Conservation (phyloP, 2,888 invertebrate genomes). For the Eurytoma adleriae region DNA sequence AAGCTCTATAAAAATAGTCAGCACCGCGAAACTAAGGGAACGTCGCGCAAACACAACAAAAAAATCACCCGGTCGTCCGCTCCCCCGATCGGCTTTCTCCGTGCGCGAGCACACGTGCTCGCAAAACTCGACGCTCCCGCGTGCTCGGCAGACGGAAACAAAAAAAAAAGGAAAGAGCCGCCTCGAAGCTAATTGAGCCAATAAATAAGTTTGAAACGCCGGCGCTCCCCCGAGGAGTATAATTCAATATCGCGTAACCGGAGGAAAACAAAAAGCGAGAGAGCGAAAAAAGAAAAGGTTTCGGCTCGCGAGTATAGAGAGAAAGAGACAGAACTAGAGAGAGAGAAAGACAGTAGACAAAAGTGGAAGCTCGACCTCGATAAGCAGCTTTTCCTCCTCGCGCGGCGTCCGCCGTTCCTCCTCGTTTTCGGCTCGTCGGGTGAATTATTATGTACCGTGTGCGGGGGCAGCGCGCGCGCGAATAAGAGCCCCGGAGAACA, state of each 20-base stretch:
- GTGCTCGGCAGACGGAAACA: not conserved
- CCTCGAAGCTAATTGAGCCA: slow-evolving; percentile 7
- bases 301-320: not conserved
- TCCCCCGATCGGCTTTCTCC: not conserved
- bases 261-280: not conserved
- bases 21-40: not conserved
- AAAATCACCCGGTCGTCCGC: not conserved
- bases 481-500: not conserved
- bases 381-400: slow-evolving; percentile 24
- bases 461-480: not conserved
- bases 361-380: slow-evolving; percentile 25
- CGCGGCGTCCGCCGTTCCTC: not conserved
- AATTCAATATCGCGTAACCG: slow-evolving; percentile 27
- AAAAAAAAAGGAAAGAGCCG: too few relatives aligned
- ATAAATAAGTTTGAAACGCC: slow-evolving; percentile 36
- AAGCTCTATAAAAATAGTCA: not conserved
- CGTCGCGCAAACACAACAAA: not conserved
- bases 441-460: slow-evolving; percentile 15
- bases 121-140: too few relatives aligned
- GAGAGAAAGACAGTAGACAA: not conserved
- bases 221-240: slow-evolving; percentile 9
- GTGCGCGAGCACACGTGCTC: not conserved
- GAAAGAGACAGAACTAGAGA: not conserved
- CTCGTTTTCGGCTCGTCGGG: not conserved
- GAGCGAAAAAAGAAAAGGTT: not conserved